Percentiles rank a stretch among this genome's conserved stretches.
Conservation (phyloP, 2,797 vertebrate species). For the Rhyacichthys aspro region DNA sequence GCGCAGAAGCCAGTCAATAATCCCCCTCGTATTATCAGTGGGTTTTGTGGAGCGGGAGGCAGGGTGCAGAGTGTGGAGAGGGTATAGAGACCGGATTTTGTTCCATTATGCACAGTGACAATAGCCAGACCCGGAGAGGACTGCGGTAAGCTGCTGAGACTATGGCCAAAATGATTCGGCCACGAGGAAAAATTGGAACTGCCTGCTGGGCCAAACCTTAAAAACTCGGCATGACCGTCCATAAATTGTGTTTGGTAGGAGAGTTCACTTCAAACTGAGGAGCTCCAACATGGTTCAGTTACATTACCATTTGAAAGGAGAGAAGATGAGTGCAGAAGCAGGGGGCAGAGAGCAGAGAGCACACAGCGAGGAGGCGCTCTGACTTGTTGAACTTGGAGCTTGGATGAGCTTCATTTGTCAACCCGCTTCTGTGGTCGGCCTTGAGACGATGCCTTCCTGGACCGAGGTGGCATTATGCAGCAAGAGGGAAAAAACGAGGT, state of each 20-base stretch:
- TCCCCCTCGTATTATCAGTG: conserved; percentile 20
- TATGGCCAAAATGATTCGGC: conserved; percentile 54
- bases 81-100: conserved; percentile 44
- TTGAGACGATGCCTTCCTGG: conserved; percentile 35
- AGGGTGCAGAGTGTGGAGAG: conserved; percentile 4
- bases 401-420: conserved; percentile 63
- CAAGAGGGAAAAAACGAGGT: conserved; percentile 14
- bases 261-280: conserved; percentile 55
- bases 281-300: conserved; percentile 54
- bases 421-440: conserved; percentile 49
- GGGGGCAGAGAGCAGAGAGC: conserved; percentile 34
- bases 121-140: conserved; percentile 44
- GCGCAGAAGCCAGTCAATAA: conserved; percentile 16
- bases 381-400: conserved; percentile 74
- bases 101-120: conserved; percentile 58
- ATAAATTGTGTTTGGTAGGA: conserved; percentile 61
- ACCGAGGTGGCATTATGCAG: conserved; percentile 38
- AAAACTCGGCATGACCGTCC: conserved; percentile 65
- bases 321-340: conserved; percentile 52
- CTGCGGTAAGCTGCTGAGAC: conserved; percentile 38
- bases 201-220: conserved; percentile 58
- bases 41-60: conserved; percentile 16
- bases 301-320: conserved; percentile 76
- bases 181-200: conserved; percentile 40
- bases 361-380: conserved; percentile 15